Evolutionary conservation across 2,888 invertebrate species (phyloP).

Genomic region (Melinaea menophilus): DNA sequence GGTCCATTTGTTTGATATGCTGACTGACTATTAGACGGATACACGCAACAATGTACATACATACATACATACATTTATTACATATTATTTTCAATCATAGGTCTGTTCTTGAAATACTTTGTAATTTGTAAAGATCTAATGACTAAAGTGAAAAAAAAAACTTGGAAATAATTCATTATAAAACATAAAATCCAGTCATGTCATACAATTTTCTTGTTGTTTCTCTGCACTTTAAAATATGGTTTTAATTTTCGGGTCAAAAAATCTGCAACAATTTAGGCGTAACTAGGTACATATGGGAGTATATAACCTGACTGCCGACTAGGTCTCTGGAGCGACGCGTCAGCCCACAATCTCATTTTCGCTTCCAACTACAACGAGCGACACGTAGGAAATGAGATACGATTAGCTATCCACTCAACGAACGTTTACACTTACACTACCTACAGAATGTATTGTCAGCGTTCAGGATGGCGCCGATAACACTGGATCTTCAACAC

Average conservation of each 20-base stretch:
- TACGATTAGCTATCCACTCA: conserved; percentile 60
- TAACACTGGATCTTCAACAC: background rate
- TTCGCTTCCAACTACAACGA: conserved; percentile 59
- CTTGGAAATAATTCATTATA: no score
- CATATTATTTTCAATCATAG: no score
- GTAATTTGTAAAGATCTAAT: no score
- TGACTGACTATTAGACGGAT: background rate
- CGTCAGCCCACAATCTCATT: conserved; percentile 65
- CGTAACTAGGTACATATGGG: background rate
- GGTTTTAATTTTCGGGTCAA: background rate
- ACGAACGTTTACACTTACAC: conserved; percentile 33
- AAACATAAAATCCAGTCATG: no score
- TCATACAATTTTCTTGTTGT: no score
- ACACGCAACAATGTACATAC: no score
- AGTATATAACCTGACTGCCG: conserved; percentile 22
- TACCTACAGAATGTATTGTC: conserved; percentile 12
- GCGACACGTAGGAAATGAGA: conserved; percentile 67
- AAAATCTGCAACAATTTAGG: background rate
- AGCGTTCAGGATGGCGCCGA: conserved; percentile 7
- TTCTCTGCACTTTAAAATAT: no score
- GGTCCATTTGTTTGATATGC: conserved; percentile 53
- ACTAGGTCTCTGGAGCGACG: conserved; percentile 56
- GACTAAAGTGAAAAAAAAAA: no score
- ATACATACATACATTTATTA: no score
- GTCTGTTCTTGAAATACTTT: no score